These are phyloP conservation scores for Platynereis dumerilii DNA, from an alignment of 2,888 invertebrate genomes.

Conservation along the genomic window DNA sequence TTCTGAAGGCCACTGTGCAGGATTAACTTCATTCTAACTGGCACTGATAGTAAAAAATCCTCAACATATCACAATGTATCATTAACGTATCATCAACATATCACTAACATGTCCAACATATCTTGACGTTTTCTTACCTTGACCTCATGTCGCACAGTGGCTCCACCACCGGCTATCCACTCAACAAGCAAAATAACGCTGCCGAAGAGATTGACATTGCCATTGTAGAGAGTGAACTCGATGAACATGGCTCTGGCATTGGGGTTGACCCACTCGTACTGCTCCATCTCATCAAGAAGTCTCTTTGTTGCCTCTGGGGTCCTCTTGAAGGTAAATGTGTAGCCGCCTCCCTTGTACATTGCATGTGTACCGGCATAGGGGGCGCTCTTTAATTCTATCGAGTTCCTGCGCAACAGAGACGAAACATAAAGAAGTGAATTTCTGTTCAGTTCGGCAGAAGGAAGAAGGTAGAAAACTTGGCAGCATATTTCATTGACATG, in stretches of 20 bases:
- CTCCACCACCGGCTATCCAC: conserved; percentile 55
- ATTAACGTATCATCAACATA: too few species aligned
- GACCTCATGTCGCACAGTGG: conserved; percentile 49
- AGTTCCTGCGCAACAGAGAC: too few species aligned
- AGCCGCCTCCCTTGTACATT: conserved; percentile 63
- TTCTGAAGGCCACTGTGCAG: neutral
- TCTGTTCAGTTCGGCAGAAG: too few species aligned
- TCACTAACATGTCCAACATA: too few species aligned
- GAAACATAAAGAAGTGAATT: too few species aligned
- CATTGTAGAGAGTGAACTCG: conserved; percentile 67
- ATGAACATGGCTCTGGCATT: conserved; percentile 65
- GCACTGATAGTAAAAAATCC: too few species aligned
- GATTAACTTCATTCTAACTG: too few species aligned
- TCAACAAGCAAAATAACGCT: conserved; percentile 57
- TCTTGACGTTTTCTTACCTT: conserved; percentile 44
- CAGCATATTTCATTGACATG: too few species aligned
- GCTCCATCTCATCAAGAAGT: conserved; percentile 56
- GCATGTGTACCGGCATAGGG: conserved; percentile 62
- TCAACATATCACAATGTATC: too few species aligned
- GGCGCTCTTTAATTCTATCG: conserved; percentile 61
- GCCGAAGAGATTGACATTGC: conserved; percentile 59
- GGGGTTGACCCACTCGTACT: conserved; percentile 64
- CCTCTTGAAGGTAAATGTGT: conserved; percentile 54
- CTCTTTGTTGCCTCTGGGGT: conserved; percentile 48
- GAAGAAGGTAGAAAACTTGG: too few species aligned